Evolutionary conservation across 2,113 vertebrate genomes (phyloP).

Genomic region (Silurus meridionalis): DNA sequence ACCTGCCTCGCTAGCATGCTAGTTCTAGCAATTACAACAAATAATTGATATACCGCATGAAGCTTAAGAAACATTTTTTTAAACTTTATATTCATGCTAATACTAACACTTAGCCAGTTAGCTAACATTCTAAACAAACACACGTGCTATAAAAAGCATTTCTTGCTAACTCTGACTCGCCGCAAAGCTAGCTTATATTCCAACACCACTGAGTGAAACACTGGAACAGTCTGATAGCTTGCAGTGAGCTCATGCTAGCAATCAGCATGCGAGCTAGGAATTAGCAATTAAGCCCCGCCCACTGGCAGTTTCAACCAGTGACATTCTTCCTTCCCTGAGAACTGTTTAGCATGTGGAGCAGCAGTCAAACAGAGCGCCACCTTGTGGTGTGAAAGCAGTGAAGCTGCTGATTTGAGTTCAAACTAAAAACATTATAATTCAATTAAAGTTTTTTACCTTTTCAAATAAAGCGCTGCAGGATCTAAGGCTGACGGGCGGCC

Average conservation of each 20-base stretch:
- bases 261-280: background rate
- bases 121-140: background rate
- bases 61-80: no score
- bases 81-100: background rate
- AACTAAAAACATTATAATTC: conserved; percentile 58
- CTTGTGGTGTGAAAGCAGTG: background rate
- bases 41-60: background rate
- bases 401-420: conserved; percentile 39
- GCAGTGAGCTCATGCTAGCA: background rate
- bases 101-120: background rate
- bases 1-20: background rate
- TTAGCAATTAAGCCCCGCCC: background rate
- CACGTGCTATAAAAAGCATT: background rate
- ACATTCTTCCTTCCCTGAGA: background rate
- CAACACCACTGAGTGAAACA: background rate
- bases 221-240: background rate
- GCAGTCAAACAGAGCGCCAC: background rate
- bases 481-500: conserved; percentile 80
- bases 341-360: background rate
- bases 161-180: background rate
- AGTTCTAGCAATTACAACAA: background rate
- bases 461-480: conserved; percentile 80
- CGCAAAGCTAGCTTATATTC: background rate
- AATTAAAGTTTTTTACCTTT: conserved; percentile 70
- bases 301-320: conserved; percentile 4